Percentiles rank a stretch among this genome's conserved stretches.
Evolutionary conservation across 2,113 vertebrate species (phyloP).

Genomic region (Lonchura striata): DNA sequence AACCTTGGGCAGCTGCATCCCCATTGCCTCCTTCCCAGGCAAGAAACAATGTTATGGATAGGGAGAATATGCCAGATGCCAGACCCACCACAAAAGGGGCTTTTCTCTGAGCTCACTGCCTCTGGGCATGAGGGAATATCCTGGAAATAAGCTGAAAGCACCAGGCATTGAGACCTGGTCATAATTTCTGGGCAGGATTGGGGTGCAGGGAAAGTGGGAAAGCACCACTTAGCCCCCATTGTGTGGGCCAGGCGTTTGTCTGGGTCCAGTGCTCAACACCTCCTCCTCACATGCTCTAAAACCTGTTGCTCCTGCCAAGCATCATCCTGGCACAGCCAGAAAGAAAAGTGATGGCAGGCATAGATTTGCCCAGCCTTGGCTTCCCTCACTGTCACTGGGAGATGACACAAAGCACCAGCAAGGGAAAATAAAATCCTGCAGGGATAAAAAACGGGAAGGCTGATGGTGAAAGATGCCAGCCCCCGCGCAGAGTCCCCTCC

Average conservation of each 20-base stretch:
- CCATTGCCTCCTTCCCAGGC: not conserved
- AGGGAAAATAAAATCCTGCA: slow-evolving; percentile 6
- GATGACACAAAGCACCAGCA: not conserved
- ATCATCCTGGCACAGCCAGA: not conserved
- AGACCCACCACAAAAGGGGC: not conserved
- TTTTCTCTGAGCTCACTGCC: not conserved
- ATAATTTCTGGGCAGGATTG: not conserved
- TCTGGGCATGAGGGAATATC: not conserved
- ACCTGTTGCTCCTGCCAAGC: slow-evolving; percentile 17
- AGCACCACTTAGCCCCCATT: not conserved
- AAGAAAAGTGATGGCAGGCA: not conserved
- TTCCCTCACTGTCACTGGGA: not conserved
- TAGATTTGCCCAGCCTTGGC: not conserved
- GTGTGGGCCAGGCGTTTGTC: not conserved
- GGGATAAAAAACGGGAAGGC: not conserved
- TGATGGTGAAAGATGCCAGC: not conserved
- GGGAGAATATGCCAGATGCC: not conserved
- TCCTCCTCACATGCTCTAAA: not conserved
- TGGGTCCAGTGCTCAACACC: not conserved
- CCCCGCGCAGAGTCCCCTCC: not conserved
- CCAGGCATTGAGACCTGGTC: fast-evolving
- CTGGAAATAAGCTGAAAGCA: not conserved
- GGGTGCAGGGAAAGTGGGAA: not conserved
- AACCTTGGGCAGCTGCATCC: not conserved
- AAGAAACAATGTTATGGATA: too few species aligned